Percentiles rank a stretch among this genome's conserved stretches.
Evolutionary conservation across 2,113 vertebrate genomes (phyloP).

Genomic region (Vanacampus margaritifer): DNA sequence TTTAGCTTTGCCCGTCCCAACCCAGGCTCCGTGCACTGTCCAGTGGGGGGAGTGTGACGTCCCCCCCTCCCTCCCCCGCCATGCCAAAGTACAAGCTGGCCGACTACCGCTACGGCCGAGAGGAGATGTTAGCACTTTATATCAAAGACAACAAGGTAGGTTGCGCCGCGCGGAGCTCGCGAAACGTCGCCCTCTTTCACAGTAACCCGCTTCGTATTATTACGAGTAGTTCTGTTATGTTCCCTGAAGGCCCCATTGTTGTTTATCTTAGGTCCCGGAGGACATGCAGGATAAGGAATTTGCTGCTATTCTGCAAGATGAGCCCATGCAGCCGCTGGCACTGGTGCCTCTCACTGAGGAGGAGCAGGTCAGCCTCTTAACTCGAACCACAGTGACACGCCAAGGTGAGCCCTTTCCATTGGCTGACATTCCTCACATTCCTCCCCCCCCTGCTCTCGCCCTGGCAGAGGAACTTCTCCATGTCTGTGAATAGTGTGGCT

Average conservation of each 20-base stretch:
- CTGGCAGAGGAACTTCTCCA: slow-evolving; percentile 88
- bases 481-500: slow-evolving; percentile 92
- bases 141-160: slow-evolving; percentile 87
- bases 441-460: slow-evolving; percentile 23
- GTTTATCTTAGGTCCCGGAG: slow-evolving; percentile 79
- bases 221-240: background rate
- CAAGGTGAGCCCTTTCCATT: slow-evolving; percentile 9
- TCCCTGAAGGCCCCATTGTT: background rate
- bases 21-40: slow-evolving; percentile 88
- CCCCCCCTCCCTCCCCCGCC: slow-evolving; percentile 88
- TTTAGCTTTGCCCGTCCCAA: background rate
- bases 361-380: slow-evolving; percentile 78
- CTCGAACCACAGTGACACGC: background rate
- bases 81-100: slow-evolving; percentile 96
- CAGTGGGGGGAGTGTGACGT: slow-evolving; percentile 85
- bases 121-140: slow-evolving; percentile 96
- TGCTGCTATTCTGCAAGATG: slow-evolving; percentile 85
- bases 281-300: slow-evolving; percentile 93
- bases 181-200: too few species aligned
- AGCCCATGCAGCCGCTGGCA: slow-evolving; percentile 85
- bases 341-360: slow-evolving; percentile 88
- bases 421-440: slow-evolving; percentile 56
- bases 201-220: background rate
- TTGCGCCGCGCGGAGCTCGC: background rate
- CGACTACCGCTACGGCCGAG: slow-evolving; percentile 89